Base-by-base conservation (phyloP, 2,888 invertebrate genomes). In the Ceramica pisi region DNA sequence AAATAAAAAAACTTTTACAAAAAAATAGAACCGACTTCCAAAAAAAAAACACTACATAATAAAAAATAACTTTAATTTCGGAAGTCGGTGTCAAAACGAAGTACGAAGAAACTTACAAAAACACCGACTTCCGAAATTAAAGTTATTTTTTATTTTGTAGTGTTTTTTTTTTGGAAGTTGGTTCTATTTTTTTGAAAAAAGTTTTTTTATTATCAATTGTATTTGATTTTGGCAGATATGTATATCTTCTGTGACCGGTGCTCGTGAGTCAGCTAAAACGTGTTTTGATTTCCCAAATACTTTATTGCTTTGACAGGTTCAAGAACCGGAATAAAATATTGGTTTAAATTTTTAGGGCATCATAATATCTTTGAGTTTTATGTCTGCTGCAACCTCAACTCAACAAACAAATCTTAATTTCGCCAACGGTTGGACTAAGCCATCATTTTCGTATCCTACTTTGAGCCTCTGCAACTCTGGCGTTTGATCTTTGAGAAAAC, bases 251-350 rank as follows among this genome's bases (percentile, higher is more conserved):
- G 67, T 61, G 46, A 41, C 59, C 38, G 55, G 65, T 60, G 55
- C 26, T 38, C 59, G 19, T 73, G 71, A 69, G 12, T 74, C 77
- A 71, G 67, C 48, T 19, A 44, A 56, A 44, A 81, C 84, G 56
- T 77, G 73, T 73, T 69, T 69, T 69, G 83, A 72, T 80, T 80
- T 62, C 16, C 16, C 38, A 78, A 68, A 71, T 57, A n/a, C 48
- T 26, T 56, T 57, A 57, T 63, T 80, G 53, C 57, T 72, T 75
- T 66, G 68, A 68, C 62, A 68, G 44, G 61, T 51, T 62, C 9
- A 51, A 67, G 64, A 7, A 41, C 41, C 51, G 19, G 31, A 60
- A 78, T 57, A 67, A 67, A 67, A 78, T 64, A 46, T 64, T 71
- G 48, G 26, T 60, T 78, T 46, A 14, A 35, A 44, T 56, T 35